phyloP scores from a whole-genome alignment of 2,888 invertebrate genomes.

The Plagiodera versicolora region DNA sequence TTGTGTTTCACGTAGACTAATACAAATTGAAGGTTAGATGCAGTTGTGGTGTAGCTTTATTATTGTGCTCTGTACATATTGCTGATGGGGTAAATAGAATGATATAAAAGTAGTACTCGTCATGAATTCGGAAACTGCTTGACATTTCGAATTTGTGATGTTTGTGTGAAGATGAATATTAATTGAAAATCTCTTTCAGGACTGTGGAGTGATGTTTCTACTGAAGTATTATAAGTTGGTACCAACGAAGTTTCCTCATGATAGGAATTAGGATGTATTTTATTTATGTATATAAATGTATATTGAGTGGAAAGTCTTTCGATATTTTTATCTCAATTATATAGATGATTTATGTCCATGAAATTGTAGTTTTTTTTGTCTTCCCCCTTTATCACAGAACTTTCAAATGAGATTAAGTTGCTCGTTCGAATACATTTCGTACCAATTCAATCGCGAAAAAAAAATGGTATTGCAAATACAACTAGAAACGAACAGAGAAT shows the following conservation, averaged over 20 bases:
- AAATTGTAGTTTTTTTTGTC: too few species aligned
- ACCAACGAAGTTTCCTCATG: too few species aligned
- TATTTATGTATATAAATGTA: slow-evolving; percentile 5
- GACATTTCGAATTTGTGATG: too few species aligned
- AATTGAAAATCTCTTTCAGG: too few species aligned
- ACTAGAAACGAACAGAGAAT: too few species aligned
- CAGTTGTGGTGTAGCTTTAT: not conserved
- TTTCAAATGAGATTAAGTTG: too few species aligned
- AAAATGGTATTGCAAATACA: too few species aligned
- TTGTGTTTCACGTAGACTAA: not conserved
- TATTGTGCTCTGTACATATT: slow-evolving; percentile 3
- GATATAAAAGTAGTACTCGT: not conserved
- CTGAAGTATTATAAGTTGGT: too few species aligned
- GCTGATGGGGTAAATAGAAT: not conserved
- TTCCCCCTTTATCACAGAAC: not conserved
- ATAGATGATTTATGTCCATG: not conserved
- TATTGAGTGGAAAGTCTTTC: not conserved
- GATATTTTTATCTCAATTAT: not conserved
- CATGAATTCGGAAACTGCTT: not conserved
- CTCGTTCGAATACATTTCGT: too few species aligned
- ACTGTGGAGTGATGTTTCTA: too few species aligned
- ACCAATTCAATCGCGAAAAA: too few species aligned
- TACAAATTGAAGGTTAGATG: not conserved
- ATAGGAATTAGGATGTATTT: not conserved
- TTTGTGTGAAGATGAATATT: too few species aligned